These are phyloP conservation scores for Nephotettix cincticeps DNA, from an alignment of 1,140 invertebrate genomes.

Conservation along the genomic window DNA sequence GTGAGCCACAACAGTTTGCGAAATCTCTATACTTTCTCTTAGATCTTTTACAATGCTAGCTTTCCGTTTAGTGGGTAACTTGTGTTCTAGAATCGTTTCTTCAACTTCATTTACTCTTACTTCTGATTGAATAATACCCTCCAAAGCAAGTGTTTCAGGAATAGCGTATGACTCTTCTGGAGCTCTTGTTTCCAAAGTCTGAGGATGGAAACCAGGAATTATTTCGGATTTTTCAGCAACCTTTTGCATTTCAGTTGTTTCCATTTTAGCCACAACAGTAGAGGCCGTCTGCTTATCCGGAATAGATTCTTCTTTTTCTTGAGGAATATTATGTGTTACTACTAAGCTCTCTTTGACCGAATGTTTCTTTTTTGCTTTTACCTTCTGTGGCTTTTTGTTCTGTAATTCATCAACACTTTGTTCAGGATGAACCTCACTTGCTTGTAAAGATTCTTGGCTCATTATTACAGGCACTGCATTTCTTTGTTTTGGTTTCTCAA, in stretches of 20 bases:
- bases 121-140: conserved; percentile 35
- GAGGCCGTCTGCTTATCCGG: conserved; percentile 1
- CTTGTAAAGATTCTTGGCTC: conserved; percentile 45
- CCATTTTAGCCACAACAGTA: conserved; percentile 31
- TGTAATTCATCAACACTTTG: conserved; percentile 38
- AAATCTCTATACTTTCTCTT: conserved; percentile 41
- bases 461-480: conserved; percentile 43
- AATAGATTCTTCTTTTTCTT: conserved; percentile 47
- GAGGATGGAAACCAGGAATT: conserved; percentile 31
- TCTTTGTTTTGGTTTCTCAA: conserved; percentile 41
- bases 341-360: conserved; percentile 43
- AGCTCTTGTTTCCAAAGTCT: conserved; percentile 39
- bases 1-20: conserved; percentile 45
- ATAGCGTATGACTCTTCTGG: conserved; percentile 39
- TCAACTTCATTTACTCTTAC: conserved; percentile 35
- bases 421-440: conserved; percentile 41
- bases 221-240: conserved; percentile 38
- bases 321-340: conserved; percentile 47
- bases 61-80: conserved; percentile 32
- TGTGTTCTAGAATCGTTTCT: conserved; percentile 30
- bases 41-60: conserved; percentile 36
- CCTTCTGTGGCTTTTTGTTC: conserved; percentile 27
- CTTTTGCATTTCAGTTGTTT: conserved; percentile 35
- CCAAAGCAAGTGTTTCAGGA: conserved; percentile 40
- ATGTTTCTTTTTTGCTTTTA: conserved; percentile 42